These are phyloP conservation scores for Drosophila anceps DNA, from an alignment of 2,888 invertebrate species.

Conservation along the genomic window DNA sequence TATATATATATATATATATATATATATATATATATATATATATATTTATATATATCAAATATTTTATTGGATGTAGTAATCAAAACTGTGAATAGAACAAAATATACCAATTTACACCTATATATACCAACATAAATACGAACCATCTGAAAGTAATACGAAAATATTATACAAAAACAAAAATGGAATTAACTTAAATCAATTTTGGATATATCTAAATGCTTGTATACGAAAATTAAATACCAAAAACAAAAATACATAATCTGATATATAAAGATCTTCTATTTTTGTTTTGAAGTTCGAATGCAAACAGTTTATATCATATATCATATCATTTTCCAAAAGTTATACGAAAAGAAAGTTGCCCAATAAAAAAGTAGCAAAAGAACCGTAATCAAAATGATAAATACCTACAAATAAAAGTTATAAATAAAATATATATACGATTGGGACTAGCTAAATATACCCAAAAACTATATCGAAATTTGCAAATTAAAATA, in stretches of 20 bases:
- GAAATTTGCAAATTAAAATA: constrained; percentile 41
- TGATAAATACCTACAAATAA: constrained; percentile 67
- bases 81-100: constrained; percentile 77
- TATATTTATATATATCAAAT: constrained; percentile 27
- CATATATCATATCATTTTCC: constrained; percentile 44
- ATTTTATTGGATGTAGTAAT: constrained; percentile 59
- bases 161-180: constrained; percentile 57
- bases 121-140: constrained; percentile 33
- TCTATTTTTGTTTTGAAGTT: constrained; percentile 20
- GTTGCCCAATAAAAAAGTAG: constrained; percentile 36
- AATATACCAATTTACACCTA: constrained; percentile 74
- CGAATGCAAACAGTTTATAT: constrained; percentile 28
- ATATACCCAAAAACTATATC: constrained; percentile 52
- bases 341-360: constrained; percentile 32
- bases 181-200: constrained; percentile 39
- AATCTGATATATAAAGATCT: constrained; percentile 27
- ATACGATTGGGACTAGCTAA: constrained; percentile 54
- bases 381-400: constrained; percentile 68
- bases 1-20: constrained; percentile 48
- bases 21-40: constrained; percentile 40
- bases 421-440: constrained; percentile 23
- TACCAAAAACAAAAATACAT: constrained; percentile 29
- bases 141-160: constrained; percentile 64
- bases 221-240: constrained; percentile 81
- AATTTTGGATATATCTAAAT: constrained; percentile 71